Conservation (phyloP, 2,888 invertebrate species). For the Eulithis prunata region DNA sequence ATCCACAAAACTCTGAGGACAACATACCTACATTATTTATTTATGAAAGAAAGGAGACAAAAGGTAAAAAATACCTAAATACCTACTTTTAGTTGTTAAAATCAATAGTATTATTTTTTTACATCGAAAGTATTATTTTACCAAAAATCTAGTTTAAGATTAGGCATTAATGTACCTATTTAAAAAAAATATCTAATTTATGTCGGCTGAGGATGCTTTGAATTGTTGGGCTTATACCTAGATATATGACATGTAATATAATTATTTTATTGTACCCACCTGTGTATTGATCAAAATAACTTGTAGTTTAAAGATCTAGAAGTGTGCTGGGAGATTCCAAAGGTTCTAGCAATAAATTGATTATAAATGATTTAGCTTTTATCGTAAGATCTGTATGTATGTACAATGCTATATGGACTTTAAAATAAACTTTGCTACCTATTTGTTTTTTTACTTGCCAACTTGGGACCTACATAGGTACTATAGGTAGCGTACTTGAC, state of each 20-base stretch:
- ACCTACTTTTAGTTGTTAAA: conserved; percentile 3
- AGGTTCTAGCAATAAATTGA: background rate
- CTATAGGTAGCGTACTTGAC: too few relatives aligned
- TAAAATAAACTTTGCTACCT: conserved; percentile 34
- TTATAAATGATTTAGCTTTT: conserved; percentile 28
- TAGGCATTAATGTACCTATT: conserved; percentile 9
- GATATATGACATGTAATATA: too few relatives aligned
- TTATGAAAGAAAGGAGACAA: too few relatives aligned
- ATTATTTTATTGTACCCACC: too few relatives aligned
- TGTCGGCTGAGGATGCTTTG: too few relatives aligned
- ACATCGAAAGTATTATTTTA: conserved; percentile 6
- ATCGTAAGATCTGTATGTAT: conserved; percentile 37
- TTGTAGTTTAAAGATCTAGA: conserved; percentile 1
- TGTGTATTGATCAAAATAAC: background rate
- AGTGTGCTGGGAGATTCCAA: background rate
- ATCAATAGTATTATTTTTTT: conserved; percentile 3
- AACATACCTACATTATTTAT: too few relatives aligned
- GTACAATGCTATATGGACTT: conserved; percentile 20
- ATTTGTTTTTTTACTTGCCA: background rate
- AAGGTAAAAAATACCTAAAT: too few relatives aligned
- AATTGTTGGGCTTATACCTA: too few relatives aligned
- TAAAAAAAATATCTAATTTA: background rate
- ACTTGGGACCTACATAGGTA: too few relatives aligned
- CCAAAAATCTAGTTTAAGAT: conserved; percentile 1
- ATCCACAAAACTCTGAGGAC: too few relatives aligned